A percentile compares a stretch with the other conserved stretches of the same genome.
These are phyloP conservation scores for Dendroctonus ponderosae DNA, from an alignment of 1,140 invertebrate species.

Conservation along the genomic window DNA sequence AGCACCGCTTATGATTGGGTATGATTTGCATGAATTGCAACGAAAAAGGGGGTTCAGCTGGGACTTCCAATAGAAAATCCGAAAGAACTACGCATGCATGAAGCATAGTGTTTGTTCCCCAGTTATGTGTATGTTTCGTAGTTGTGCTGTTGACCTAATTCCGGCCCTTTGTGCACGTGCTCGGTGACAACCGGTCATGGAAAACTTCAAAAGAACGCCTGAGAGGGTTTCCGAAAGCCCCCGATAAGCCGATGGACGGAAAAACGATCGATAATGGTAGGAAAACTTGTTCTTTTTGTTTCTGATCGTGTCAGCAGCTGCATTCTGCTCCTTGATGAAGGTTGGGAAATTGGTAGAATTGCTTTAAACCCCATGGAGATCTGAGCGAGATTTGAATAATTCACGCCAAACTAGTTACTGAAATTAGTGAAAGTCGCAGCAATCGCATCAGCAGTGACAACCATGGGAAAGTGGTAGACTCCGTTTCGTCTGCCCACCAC, in stretches of 20 bases:
- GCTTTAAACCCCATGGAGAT: too few relatives aligned
- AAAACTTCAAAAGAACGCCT: too few relatives aligned
- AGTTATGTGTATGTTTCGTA: not conserved
- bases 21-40: too few relatives aligned
- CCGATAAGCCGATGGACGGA: conserved; percentile 1
- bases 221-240: not conserved
- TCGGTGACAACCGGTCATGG: not conserved
- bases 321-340: too few relatives aligned
- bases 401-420: too few relatives aligned
- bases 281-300: too few relatives aligned
- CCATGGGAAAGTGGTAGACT: conserved; percentile 1
- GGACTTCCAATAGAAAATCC: conserved; percentile 10
- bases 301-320: not conserved
- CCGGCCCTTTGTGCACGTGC: not conserved
- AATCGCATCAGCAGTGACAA: not conserved
- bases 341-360: too few relatives aligned
- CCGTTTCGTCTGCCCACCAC: conserved; percentile 8
- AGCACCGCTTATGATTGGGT: too few relatives aligned
- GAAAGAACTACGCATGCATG: conserved; percentile 11
- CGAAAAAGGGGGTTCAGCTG: too few relatives aligned
- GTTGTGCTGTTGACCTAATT: conserved; percentile 14
- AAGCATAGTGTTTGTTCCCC: not conserved
- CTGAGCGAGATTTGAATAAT: too few relatives aligned
- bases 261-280: not conserved
- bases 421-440: not conserved